These are phyloP conservation scores for Hapalemur alaotrensis DNA, from an alignment of 2,797 vertebrate species.

Conservation along the genomic window DNA sequence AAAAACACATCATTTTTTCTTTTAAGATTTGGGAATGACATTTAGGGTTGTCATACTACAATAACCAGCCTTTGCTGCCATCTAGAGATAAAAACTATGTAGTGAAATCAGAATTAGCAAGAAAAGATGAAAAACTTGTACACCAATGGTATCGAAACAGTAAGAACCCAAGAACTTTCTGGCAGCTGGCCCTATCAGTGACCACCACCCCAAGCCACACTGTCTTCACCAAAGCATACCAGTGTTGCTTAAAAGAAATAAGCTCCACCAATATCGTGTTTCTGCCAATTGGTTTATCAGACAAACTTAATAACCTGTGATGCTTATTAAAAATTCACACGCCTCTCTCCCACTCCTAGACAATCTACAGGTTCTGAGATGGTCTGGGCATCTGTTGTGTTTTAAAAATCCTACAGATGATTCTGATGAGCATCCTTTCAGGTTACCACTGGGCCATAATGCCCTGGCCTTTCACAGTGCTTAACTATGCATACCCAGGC, in stretches of 20 bases:
- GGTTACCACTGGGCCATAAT: not conserved
- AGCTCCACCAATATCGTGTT: not conserved
- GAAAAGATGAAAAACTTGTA: not conserved
- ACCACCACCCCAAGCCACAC: not conserved
- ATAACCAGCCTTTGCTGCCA: constrained; percentile 77
- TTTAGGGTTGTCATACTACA: not conserved
- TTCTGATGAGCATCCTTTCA: not conserved
- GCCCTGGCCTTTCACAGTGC: not conserved
- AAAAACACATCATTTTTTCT: not conserved
- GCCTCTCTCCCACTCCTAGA: not conserved
- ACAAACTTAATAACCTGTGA: not conserved
- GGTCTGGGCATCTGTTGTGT: not conserved
- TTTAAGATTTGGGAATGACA: not conserved
- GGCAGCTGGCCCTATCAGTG: not conserved
- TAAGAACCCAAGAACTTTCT: not conserved
- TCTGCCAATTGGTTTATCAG: not conserved
- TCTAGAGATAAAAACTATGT: constrained; percentile 70
- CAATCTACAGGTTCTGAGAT: not conserved
- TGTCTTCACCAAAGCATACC: not conserved
- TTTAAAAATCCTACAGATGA: not conserved
- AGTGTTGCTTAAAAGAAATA: not conserved
- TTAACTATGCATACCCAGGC: not conserved
- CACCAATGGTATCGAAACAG: not conserved
- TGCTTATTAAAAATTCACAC: not conserved
- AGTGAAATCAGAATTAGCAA: not conserved